These are phyloP conservation scores for Paratilapia polleni DNA, from an alignment of 2,113 vertebrate species.

Conservation along the genomic window DNA sequence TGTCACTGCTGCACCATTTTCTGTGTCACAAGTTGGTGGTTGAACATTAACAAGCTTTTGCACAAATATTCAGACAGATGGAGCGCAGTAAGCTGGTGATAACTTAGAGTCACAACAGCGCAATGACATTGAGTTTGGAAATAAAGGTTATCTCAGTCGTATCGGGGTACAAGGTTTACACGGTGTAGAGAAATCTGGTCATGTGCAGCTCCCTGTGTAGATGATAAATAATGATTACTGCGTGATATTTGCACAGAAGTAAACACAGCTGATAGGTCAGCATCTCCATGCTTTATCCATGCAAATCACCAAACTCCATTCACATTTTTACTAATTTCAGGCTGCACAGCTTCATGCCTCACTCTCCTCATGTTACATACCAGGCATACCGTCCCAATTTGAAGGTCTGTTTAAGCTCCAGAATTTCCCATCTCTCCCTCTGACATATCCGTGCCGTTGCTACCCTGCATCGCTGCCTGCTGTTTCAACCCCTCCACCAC, in stretches of 20 bases:
- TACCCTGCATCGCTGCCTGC: no score
- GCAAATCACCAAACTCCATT: not conserved
- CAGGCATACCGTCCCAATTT: not conserved
- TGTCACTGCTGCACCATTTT: no score
- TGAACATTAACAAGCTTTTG: not conserved
- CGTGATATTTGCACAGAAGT: not conserved
- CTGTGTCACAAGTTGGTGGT: no score
- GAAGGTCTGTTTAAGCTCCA: not conserved
- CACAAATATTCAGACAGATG: no score
- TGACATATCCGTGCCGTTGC: no score
- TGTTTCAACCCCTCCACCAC: not conserved
- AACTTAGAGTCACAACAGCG: not conserved
- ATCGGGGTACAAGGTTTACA: not conserved
- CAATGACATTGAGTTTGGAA: accelerated
- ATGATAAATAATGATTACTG: not conserved
- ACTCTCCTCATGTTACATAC: not conserved
- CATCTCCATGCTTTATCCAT: no score
- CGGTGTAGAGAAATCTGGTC: not conserved
- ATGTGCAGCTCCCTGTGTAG: not conserved
- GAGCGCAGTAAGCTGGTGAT: accelerated
- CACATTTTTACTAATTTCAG: not conserved
- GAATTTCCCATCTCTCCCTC: not conserved
- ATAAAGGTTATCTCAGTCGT: not conserved
- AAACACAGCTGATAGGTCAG: not conserved
- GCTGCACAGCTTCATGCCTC: not conserved